Evolutionary conservation across 2,888 invertebrate genomes (phyloP).

Genomic region (Ptilodon capucinus): DNA sequence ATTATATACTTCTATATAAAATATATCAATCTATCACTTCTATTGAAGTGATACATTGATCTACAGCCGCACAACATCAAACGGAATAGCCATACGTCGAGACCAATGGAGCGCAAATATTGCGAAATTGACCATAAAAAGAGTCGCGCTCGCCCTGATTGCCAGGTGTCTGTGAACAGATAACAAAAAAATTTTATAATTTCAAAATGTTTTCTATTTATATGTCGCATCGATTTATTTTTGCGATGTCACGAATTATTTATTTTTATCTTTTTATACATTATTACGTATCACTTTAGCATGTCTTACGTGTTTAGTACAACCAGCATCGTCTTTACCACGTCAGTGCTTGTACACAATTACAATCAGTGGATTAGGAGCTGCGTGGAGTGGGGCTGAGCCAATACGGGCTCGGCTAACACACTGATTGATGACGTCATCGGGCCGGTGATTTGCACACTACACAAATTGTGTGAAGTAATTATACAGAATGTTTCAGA

Average conservation of each 20-base stretch:
- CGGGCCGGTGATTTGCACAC: background rate
- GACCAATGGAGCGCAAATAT: background rate
- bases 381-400: background rate
- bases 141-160: background rate
- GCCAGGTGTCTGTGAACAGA: background rate
- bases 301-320: too few species aligned
- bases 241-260: too few species aligned
- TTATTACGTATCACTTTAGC: too few species aligned
- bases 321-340: too few species aligned
- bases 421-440: background rate
- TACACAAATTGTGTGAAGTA: background rate
- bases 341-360: background rate
- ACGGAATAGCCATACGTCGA: background rate
- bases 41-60: background rate
- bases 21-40: too few species aligned
- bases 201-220: too few species aligned
- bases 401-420: background rate
- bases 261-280: too few species aligned
- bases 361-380: background rate
- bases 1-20: too few species aligned
- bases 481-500: background rate
- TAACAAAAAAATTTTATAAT: background rate
- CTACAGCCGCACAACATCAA: background rate
- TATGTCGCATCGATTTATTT: too few species aligned
- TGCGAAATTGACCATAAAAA: background rate